Base-by-base conservation (phyloP, 2,888 invertebrate genomes). In the Drosophila barbarae region DNA sequence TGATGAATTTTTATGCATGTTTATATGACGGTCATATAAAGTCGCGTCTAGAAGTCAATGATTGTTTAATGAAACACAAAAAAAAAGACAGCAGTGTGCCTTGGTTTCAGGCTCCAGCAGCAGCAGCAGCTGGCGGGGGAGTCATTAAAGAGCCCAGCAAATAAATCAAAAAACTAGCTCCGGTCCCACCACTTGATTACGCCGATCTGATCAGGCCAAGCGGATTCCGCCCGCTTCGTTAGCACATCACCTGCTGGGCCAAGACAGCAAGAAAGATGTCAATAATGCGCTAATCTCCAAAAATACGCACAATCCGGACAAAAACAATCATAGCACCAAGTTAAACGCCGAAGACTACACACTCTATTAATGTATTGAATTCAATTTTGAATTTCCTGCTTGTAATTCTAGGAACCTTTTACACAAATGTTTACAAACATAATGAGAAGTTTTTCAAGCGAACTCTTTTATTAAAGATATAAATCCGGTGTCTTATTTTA, bases 1-100 rank as follows among this genome's bases (percentile, higher is more conserved):
- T 80, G 83, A 80, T 80, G 81, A 80, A 83, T 80, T 80, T 80
- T 83, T 80, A 81, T 81, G 84, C 81, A 81, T 83, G 84, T 81
- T 84, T 81, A 76, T 84, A 78, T 78, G 81, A 53, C 77, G 73
- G 75, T 69, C 73, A 75, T 81, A 81, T 78, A 80, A 73, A 66
- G 59, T 59, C 49, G 63, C 49, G 81, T 39, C 73, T 77, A 76
- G 78, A 83, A 80, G 84, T 83, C 81, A 83, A 80, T 78, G 80
- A 76, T 80, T 80, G 68, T 83, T 80, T 80, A 79, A 79, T 82
- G 77, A 83, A 79, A 82, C 78, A 76, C 64, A 65, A 64, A 51
- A 79, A 82, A 79, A 82, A 74, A 76, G 61, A 61, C 60, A 65
- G 3, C 66, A 55, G 54, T 51, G 50, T 38, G 36, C 53, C 38